Evolutionary conservation across 2,888 invertebrate genomes (phyloP), one percentile per base, ranked within the genome.

Genomic region (Volucella inflata): DNA sequence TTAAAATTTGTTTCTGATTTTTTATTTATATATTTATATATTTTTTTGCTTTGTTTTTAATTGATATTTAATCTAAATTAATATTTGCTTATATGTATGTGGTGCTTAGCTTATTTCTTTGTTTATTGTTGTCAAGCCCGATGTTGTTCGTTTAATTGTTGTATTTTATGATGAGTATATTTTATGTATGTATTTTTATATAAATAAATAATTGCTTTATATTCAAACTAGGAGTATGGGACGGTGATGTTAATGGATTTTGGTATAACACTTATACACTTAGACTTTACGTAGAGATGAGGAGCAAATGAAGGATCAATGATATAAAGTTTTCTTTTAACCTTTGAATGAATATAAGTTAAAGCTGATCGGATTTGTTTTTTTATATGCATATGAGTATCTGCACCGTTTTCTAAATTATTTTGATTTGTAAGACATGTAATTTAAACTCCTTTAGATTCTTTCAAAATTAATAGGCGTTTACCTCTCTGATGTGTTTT

Each of bases 71-170:
- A 60, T 70, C 67, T 74, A 79, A 75, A n/a, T 67, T 36, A 62
- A 59, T 74, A 38, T 79, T 75, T 68, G 65, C 70, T 74, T 57
- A 71, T 71, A 59, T 36, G 44, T 84, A 75, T 77, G 68, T 77
- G 60, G 76, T 80, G 80, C 84, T 84, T 65, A 76, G 36, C 79
- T 78, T 59, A 55, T 74, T 51, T 62, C 75, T 81, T 42, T 70
- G 30, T 55, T 75, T 2, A 44, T 70, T 67, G 46, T 75, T 65
- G 53, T 71, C 44, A 79, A 84, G 80, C 80, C 80, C 11, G 48
- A 44, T 62, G 53, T 30, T 68, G 30, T 62, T 51, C 30, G 42
- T 74, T 59, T 30, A 16, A 62, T 77, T 40, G 44, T 70, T 17
- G 10, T 64, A 64, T 70, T 79, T 59, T 17, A 84, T 59, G 59